Evolutionary conservation across 2,888 invertebrate genomes (phyloP).

Genomic region (Torymus auratus): DNA sequence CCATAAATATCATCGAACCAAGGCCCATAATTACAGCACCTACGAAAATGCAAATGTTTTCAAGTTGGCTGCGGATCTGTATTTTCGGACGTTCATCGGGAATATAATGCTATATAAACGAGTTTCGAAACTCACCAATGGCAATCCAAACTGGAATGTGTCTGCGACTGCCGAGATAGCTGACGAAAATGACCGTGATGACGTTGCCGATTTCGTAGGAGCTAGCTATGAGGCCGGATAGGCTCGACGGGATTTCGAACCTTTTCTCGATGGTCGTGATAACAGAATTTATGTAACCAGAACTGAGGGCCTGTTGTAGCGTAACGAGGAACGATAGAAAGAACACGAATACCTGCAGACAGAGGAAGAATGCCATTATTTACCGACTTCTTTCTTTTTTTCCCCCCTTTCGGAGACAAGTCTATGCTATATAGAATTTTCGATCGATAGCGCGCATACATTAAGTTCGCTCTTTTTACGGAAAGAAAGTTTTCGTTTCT

Average conservation of each 20-base stretch:
- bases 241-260: constrained; percentile 94
- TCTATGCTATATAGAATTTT: too few relatives aligned
- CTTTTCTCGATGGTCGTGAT: constrained; percentile 98
- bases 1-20: constrained; percentile 93
- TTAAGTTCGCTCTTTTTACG: too few relatives aligned
- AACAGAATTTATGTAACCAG: constrained; percentile 95
- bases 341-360: constrained; percentile 88
- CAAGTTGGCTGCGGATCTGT: too few relatives aligned
- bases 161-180: constrained; percentile 93
- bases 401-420: too few relatives aligned
- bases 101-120: neutral
- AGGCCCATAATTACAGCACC: constrained; percentile 95
- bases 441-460: too few relatives aligned
- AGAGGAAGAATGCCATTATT: neutral
- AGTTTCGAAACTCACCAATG: constrained; percentile 81
- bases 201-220: constrained; percentile 97
- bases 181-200: constrained; percentile 96
- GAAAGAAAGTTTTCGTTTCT: too few relatives aligned
- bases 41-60: constrained; percentile 65
- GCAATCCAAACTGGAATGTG: constrained; percentile 98
- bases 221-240: constrained; percentile 94
- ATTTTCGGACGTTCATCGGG: too few relatives aligned
- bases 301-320: constrained; percentile 92
- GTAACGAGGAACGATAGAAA: constrained; percentile 93
- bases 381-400: too few relatives aligned